These are phyloP conservation scores for Eretmocerus hayati DNA, from an alignment of 2,888 invertebrate genomes.

Conservation along the genomic window DNA sequence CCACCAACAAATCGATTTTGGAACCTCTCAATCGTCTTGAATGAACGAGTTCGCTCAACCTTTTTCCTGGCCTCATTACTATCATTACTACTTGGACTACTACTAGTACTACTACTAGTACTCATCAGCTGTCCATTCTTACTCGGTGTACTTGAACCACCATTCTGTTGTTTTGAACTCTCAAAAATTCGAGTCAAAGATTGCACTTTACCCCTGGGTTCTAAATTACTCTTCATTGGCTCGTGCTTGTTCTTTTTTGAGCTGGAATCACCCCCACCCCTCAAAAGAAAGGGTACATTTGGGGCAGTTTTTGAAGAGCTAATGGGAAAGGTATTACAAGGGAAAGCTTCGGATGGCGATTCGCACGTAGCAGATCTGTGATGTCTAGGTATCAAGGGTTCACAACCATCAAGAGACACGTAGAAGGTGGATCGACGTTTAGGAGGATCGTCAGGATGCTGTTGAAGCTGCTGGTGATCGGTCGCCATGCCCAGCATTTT, in stretches of 20 bases:
- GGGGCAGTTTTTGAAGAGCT: conserved; percentile 33
- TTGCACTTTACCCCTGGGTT: conserved; percentile 38
- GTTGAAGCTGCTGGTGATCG: too few relatives aligned
- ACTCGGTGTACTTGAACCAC: too few relatives aligned
- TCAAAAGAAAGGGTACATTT: conserved; percentile 26
- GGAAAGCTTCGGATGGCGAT: conserved; percentile 51
- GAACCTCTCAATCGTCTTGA: conserved; percentile 43
- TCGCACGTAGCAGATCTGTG: conserved; percentile 30
- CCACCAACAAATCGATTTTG: conserved; percentile 40
- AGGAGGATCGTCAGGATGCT: conserved; percentile 27
- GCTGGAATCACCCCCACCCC: conserved; percentile 12
- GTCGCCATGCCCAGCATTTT: conserved; percentile 8
- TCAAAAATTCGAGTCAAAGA: conserved; percentile 44
- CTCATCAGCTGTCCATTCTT: background rate
- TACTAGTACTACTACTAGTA: conserved; percentile 1
- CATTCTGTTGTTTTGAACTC: conserved; percentile 31
- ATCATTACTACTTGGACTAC: background rate
- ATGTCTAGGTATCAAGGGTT: conserved; percentile 21
- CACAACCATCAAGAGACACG: conserved; percentile 53
- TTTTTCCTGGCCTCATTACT: conserved; percentile 34
- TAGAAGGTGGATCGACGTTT: conserved; percentile 66
- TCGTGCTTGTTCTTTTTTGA: background rate
- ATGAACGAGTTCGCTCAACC: conserved; percentile 43
- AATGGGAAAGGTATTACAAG: conserved; percentile 51
- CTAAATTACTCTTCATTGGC: conserved; percentile 7